phyloP scores from a whole-genome alignment of 1,140 invertebrate genomes.

The Rhizoglyphus robini region DNA sequence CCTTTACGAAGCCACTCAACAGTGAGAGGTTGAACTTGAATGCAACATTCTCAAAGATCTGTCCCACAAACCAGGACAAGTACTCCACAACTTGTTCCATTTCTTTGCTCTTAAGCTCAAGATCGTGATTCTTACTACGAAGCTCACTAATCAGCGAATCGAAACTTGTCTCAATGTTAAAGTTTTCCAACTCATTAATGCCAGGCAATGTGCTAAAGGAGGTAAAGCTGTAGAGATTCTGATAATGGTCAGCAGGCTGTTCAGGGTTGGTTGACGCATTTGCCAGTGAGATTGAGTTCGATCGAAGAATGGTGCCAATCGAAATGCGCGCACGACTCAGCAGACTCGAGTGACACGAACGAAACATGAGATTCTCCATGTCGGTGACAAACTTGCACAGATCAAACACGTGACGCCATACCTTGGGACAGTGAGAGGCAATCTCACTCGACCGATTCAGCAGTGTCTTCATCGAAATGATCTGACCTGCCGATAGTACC shows the following conservation, averaged over 20 bases:
- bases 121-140: background rate
- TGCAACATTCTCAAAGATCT: constrained; percentile 58
- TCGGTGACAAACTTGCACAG: constrained; percentile 4
- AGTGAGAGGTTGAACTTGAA: constrained; percentile 68
- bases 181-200: constrained; percentile 3
- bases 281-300: background rate
- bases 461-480: constrained; percentile 8
- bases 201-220: constrained; percentile 2
- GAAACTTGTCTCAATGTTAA: background rate
- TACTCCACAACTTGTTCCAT: constrained; percentile 72
- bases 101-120: constrained; percentile 34
- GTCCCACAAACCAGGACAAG: constrained; percentile 68
- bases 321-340: background rate
- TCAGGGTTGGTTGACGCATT: background rate
- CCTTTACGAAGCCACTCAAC: constrained; percentile 60
- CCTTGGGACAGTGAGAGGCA: background rate
- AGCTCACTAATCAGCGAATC: background rate
- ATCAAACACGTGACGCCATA: constrained; percentile 6
- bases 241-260: background rate
- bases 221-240: background rate
- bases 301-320: constrained; percentile 5
- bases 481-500: background rate
- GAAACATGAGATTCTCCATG: background rate
- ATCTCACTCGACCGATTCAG: background rate
- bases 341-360: background rate